Evolutionary conservation across 2,888 invertebrate species (phyloP).

Genomic region (Orthosia incerta): DNA sequence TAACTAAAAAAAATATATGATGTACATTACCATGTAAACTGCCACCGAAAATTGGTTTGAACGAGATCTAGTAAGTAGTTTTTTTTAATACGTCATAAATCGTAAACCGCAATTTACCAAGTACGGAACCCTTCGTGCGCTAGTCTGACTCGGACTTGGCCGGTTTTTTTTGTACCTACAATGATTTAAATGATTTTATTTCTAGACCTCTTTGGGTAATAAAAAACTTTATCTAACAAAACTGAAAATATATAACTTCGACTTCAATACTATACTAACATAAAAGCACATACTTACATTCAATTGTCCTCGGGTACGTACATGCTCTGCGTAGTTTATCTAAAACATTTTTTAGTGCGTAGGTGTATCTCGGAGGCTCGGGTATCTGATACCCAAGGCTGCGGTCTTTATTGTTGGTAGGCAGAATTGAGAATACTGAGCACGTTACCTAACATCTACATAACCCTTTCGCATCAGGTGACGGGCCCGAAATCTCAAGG

Average conservation of each 20-base stretch:
- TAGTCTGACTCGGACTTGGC: no score
- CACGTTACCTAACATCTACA: conserved; percentile 3
- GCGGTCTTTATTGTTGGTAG: conserved; percentile 23
- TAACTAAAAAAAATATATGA: no score
- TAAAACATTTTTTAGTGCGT: conserved; percentile 19
- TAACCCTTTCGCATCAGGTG: neutral
- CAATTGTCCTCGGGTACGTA: neutral
- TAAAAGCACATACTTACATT: neutral
- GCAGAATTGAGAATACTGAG: conserved; percentile 1
- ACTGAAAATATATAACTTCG: neutral
- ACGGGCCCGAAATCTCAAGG: neutral
- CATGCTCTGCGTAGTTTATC: neutral
- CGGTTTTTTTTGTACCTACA: neutral
- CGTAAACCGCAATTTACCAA: no score
- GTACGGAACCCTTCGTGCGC: no score
- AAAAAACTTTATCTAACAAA: neutral
- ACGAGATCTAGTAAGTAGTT: no score
- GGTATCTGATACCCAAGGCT: conserved; percentile 22
- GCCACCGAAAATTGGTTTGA: no score
- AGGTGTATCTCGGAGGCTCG: conserved; percentile 15
- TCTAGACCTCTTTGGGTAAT: neutral
- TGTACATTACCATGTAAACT: no score
- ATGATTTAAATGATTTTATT: neutral
- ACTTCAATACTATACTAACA: neutral
- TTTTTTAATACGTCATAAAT: no score